Conservation (phyloP, 2,797 vertebrate genomes). For the Aphelocoma californica region DNA sequence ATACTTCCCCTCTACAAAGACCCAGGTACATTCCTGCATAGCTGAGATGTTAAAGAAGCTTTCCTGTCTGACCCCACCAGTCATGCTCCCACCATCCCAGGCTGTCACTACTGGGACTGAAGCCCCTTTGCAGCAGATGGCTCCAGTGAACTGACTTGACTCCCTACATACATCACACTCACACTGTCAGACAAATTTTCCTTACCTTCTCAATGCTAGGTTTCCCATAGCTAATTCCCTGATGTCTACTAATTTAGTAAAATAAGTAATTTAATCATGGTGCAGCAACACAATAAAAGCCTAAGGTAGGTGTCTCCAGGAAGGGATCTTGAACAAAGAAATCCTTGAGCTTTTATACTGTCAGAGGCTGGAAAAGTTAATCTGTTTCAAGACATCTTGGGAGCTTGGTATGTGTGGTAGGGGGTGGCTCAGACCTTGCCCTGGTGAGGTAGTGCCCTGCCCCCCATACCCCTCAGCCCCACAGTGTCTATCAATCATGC, state of each 20-base stretch:
- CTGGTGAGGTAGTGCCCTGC: not conserved
- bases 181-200: not conserved
- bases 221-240: not conserved
- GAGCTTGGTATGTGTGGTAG: not conserved
- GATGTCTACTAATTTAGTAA: not conserved
- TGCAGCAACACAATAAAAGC: not conserved
- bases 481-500: not conserved
- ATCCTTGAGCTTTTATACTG: not conserved
- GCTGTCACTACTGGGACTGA: not conserved
- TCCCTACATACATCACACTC: not conserved
- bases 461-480: not conserved
- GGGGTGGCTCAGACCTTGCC: not conserved
- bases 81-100: not conserved
- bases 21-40: not conserved
- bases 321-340: not conserved
- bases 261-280: not conserved
- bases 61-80: not conserved
- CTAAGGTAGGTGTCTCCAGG: not conserved
- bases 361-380: not conserved
- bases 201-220: not conserved
- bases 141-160: not conserved
- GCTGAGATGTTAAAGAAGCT: not conserved
- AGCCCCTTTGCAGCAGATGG: not conserved
- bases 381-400: not conserved
- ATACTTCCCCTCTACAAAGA: not conserved